Conservation (phyloP, 2,888 invertebrate species). For the Cerastis leucographa region DNA sequence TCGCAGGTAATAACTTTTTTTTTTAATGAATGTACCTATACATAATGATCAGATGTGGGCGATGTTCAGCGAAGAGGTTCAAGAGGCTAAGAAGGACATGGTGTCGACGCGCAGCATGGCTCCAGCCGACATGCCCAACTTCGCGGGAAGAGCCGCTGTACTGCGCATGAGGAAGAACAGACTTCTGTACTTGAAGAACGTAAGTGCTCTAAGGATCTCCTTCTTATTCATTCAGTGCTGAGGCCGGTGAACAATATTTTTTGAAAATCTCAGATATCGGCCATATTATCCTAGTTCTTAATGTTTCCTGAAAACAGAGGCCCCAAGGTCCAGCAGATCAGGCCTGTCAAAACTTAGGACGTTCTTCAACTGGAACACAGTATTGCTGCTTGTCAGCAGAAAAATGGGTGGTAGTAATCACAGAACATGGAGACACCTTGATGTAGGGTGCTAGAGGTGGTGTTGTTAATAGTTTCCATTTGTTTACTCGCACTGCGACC, state of each 20-base stretch:
- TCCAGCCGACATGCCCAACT: slow-evolving; percentile 93
- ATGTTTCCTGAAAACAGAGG: not conserved
- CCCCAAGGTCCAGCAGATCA: not conserved
- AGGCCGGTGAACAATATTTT: not conserved
- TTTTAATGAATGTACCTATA: not conserved
- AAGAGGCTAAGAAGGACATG: slow-evolving; percentile 93
- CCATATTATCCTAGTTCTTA: not conserved
- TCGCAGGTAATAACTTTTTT: not conserved
- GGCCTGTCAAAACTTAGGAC: not conserved
- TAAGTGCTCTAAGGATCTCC: slow-evolving; percentile 65
- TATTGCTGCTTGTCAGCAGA: not conserved
- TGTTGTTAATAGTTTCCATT: not conserved
- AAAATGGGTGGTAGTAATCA: not conserved
- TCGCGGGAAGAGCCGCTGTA: slow-evolving; percentile 93
- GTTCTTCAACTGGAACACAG: not conserved
- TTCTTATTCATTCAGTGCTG: not conserved
- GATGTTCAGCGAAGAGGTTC: slow-evolving; percentile 94
- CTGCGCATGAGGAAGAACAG: slow-evolving; percentile 92
- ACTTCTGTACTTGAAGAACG: slow-evolving; percentile 91
- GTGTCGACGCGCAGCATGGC: slow-evolving; percentile 91
- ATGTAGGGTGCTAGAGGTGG: not conserved
- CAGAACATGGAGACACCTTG: not conserved
- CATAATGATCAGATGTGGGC: slow-evolving; percentile 91
- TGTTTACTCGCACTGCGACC: not conserved
- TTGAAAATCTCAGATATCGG: not conserved